Evolutionary conservation across 2,888 invertebrate genomes (phyloP), one percentile per base, ranked within the genome.

Genomic region (Erebia palarica): DNA sequence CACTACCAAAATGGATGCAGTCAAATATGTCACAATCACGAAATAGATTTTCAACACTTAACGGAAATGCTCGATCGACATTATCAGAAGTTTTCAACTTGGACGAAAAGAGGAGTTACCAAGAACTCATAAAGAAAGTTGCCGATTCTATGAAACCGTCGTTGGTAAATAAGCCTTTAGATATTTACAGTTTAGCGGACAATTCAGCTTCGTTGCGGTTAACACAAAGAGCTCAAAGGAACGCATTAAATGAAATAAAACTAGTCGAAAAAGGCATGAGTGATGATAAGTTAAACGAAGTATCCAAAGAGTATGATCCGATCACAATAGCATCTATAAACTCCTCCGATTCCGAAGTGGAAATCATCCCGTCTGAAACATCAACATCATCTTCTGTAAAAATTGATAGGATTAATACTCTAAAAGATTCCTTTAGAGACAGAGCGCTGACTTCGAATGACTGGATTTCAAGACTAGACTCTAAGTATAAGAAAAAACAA

Each of bases 101-200:
- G 79, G 94, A 94, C 77, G 94, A 95, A 75, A 95, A 94, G 79
- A 88, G 85, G 78, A 91, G 90, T 78, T 95, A 95, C 77, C 91
- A 92, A 77, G 93, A 94, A 81, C 80, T 95, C 58, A 90, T 95
- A 53, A 89, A 87, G 65, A 86, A 86, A 78, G 89, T 92, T 7
- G 81, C 88, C 0, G 80, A 75, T 3, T 84, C 84, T 9, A 81
- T 84, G 73, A 89, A 84, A 77, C 83, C 88, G 9, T 60, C 81
- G 5, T 65, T 80, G 44, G 73, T 79, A 10, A 76, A 81, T 0
- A 90, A 83, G 76, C 81, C 85, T 10, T n/a, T 79, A 69, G 87
- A 90, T 68, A 81, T 87, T 65, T 81, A 87, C 0, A 88, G 87
- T 79, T 75, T 91, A 72, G 88, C 86, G 1, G 88, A 88, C 18